Conservation (phyloP, 2,888 invertebrate species). For the Nipponacmea schrenckii region DNA sequence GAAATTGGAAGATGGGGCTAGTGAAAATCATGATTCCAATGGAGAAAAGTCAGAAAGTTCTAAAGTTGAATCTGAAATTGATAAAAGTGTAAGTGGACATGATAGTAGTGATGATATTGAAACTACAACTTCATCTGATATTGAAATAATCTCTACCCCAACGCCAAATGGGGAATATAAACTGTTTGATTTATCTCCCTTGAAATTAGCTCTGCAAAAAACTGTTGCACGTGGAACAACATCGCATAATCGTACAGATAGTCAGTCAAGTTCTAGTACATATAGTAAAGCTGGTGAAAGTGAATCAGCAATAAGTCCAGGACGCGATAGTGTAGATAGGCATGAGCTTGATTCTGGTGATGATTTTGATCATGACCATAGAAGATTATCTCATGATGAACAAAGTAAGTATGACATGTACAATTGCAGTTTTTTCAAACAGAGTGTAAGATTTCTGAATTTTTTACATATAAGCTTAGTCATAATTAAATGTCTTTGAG, state of each 20-base stretch:
- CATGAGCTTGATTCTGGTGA: slow-evolving; percentile 33
- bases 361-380: slow-evolving; percentile 17
- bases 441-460: too few relatives aligned
- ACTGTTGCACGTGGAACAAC: slow-evolving; percentile 22
- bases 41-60: slow-evolving; percentile 75
- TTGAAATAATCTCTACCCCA: slow-evolving; percentile 87
- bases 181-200: slow-evolving; percentile 56
- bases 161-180: slow-evolving; percentile 61
- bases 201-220: slow-evolving; percentile 60
- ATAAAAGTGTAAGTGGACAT: slow-evolving; percentile 76
- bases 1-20: slow-evolving; percentile 48
- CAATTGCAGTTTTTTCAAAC: too few relatives aligned
- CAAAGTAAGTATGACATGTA: neutral
- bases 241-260: slow-evolving; percentile 60
- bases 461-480: too few relatives aligned
- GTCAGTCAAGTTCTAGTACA: slow-evolving; percentile 63
- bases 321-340: slow-evolving; percentile 40
- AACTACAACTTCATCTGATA: slow-evolving; percentile 88
- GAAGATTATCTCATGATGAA: slow-evolving; percentile 1
- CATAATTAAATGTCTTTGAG: too few relatives aligned
- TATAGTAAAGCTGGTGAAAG: slow-evolving; percentile 61
- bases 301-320: slow-evolving; percentile 57
- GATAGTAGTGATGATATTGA: slow-evolving; percentile 91
- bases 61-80: slow-evolving; percentile 78
- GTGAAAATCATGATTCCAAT: slow-evolving; percentile 53